Conservation (phyloP, 2,888 invertebrate genomes). For the Unio delphinus region DNA sequence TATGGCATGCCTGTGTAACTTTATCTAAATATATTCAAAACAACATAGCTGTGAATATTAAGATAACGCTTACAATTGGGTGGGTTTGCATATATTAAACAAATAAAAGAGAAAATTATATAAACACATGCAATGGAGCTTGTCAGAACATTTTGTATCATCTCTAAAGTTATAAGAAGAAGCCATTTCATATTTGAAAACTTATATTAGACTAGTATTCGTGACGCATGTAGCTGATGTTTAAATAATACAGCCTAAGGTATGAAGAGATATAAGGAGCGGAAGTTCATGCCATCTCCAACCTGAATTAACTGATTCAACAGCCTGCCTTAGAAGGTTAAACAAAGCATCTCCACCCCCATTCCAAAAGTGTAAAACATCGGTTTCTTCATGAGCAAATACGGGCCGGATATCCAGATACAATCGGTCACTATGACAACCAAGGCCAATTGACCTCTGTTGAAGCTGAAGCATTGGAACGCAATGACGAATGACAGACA, state of each 20-base stretch:
- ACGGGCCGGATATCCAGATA: slow-evolving; percentile 23
- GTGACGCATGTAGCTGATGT: too few species aligned
- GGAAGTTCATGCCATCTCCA: neutral
- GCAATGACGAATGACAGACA: slow-evolving; percentile 8
- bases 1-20: too few species aligned
- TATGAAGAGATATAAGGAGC: neutral
- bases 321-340: slow-evolving; percentile 4
- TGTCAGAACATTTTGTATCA: too few species aligned
- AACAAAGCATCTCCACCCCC: slow-evolving; percentile 5
- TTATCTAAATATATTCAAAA: too few species aligned
- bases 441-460: slow-evolving; percentile 17
- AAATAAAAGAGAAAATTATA: too few species aligned
- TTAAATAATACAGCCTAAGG: neutral
- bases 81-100: too few species aligned
- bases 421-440: slow-evolving; percentile 17
- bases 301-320: slow-evolving; percentile 5
- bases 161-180: too few species aligned
- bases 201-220: too few species aligned
- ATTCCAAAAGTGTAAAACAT: slow-evolving; percentile 17
- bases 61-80: too few species aligned
- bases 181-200: too few species aligned
- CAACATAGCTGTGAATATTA: too few species aligned
- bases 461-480: slow-evolving; percentile 14
- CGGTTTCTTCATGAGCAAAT: slow-evolving; percentile 10
- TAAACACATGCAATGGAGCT: too few species aligned